Evolutionary conservation across 2,888 invertebrate species (phyloP).

Genomic region (Elmis aenea): DNA sequence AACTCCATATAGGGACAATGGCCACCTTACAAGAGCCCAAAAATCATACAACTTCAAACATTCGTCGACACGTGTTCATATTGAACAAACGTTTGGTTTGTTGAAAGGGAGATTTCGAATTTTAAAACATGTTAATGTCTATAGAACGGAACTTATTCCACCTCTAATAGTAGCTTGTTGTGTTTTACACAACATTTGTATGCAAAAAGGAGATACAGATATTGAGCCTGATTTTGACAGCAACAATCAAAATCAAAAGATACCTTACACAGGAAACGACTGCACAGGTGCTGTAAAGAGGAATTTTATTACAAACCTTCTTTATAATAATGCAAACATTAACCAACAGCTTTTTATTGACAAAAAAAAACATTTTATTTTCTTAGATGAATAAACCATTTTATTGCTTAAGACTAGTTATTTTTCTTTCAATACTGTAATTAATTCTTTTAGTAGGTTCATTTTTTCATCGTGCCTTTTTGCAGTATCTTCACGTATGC

Average conservation of each 20-base stretch:
- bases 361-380: too few species aligned
- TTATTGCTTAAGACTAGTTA: conserved; percentile 4
- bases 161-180: conserved; percentile 17
- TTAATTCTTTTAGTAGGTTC: conserved; percentile 4
- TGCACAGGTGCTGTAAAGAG: conserved; percentile 1
- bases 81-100: conserved; percentile 22
- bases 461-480: conserved; percentile 9
- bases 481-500: conserved; percentile 2
- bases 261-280: conserved; percentile 1
- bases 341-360: too few species aligned
- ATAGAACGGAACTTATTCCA: conserved; percentile 12
- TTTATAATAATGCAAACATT: too few species aligned
- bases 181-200: conserved; percentile 23
- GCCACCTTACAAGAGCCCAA: conserved; percentile 9
- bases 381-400: too few species aligned
- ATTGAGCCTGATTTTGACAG: conserved; percentile 5
- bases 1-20: conserved; percentile 11
- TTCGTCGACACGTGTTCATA: conserved; percentile 14
- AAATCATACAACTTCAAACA: conserved; percentile 16
- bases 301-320: not conserved
- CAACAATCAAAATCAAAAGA: not conserved
- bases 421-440: conserved; percentile 6
- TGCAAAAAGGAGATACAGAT: conserved; percentile 10
- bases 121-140: conserved; percentile 19
- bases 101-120: conserved; percentile 21